Evolutionary conservation across 2,888 invertebrate species (phyloP).

Genomic region (Limnephilus marmoratus): DNA sequence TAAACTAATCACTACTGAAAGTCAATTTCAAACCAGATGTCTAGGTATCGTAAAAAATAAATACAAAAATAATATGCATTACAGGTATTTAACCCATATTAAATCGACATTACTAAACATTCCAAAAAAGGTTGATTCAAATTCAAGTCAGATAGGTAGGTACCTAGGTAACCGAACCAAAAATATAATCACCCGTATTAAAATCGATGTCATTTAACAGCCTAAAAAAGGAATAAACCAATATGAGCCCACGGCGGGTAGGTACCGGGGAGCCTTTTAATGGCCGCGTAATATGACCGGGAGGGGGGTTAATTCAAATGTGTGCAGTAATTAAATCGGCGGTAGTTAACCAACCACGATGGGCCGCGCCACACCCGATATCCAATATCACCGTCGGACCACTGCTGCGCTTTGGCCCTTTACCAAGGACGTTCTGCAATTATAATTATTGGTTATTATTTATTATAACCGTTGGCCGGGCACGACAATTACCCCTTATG

Average conservation of each 20-base stretch:
- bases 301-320: not conserved
- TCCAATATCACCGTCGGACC: not conserved
- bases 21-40: too few species aligned
- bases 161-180: too few species aligned
- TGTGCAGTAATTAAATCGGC: conserved; percentile 12
- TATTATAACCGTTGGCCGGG: not conserved
- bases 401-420: conserved; percentile 16
- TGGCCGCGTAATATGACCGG: not conserved
- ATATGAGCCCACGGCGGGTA: not conserved
- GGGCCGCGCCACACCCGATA: conserved; percentile 15
- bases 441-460: not conserved
- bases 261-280: not conserved
- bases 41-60: too few species aligned
- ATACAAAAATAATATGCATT: too few species aligned
- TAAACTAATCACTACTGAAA: not conserved
- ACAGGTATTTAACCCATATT: too few species aligned
- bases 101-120: too few species aligned
- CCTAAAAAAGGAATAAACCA: not conserved
- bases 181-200: not conserved
- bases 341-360: conserved; percentile 21
- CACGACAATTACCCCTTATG: not conserved
- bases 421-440: conserved; percentile 23
- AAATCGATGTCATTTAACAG: not conserved
- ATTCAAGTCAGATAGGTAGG: too few species aligned
- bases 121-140: too few species aligned